Evolutionary conservation across 2,888 invertebrate genomes (phyloP).

Genomic region (Mongoloraphidia duomilia): DNA sequence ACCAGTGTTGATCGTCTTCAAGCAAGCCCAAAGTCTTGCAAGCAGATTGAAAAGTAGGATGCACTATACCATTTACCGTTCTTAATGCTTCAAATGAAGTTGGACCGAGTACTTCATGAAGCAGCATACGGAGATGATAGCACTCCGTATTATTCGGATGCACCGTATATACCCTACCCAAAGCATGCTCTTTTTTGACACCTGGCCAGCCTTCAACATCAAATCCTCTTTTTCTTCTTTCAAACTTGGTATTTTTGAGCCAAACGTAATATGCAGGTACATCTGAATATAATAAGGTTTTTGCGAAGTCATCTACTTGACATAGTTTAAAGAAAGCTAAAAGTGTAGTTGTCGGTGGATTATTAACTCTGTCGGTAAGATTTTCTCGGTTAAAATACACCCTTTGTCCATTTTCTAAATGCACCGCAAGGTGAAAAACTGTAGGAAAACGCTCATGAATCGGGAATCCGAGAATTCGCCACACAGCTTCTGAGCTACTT

Average conservation of each 20-base stretch:
- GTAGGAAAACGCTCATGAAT: slow-evolving; percentile 1
- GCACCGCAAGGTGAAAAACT: slow-evolving; percentile 1
- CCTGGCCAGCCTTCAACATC: slow-evolving; percentile 5
- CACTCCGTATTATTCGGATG: slow-evolving; percentile 10
- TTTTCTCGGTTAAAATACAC: slow-evolving; percentile 13
- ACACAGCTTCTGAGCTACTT: slow-evolving; percentile 1
- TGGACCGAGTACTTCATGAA: slow-evolving; percentile 19
- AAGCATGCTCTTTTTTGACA: slow-evolving; percentile 5
- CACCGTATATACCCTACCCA: slow-evolving; percentile 11
- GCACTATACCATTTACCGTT: slow-evolving; percentile 18
- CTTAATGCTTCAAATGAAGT: slow-evolving; percentile 20
- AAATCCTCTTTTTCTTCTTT: slow-evolving; percentile 11
- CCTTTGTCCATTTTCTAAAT: slow-evolving; percentile 5
- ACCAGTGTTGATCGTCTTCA: slow-evolving; percentile 23
- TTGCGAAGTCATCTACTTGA: slow-evolving; percentile 21
- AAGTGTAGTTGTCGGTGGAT: slow-evolving; percentile 18
- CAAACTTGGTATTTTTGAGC: slow-evolving; percentile 7
- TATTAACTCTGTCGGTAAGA: slow-evolving; percentile 8
- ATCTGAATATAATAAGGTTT: slow-evolving; percentile 11
- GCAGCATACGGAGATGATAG: slow-evolving; percentile 13
- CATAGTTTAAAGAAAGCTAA: slow-evolving; percentile 23
- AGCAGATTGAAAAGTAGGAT: slow-evolving; percentile 18
- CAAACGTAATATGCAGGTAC: slow-evolving; percentile 19
- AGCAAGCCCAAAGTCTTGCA: slow-evolving; percentile 19
- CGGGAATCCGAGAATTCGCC: background rate